These are phyloP conservation scores for Sparus aurata DNA, from an alignment of 2,797 vertebrate genomes.

Conservation along the genomic window DNA sequence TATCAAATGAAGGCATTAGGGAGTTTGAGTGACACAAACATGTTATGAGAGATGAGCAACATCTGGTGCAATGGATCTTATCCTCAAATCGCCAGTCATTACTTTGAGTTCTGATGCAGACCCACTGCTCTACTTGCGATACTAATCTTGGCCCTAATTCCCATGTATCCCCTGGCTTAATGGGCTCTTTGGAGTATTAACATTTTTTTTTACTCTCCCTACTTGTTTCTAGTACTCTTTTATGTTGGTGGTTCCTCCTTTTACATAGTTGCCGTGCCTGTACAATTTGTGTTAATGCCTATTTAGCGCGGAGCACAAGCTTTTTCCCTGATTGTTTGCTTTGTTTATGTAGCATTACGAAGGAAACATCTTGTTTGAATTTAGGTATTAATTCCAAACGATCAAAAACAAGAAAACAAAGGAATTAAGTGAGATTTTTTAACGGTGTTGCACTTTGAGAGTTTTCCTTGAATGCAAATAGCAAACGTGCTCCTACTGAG, in stretches of 20 bases:
- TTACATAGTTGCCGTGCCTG: not conserved
- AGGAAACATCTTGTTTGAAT: slow-evolving; percentile 58
- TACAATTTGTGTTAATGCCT: slow-evolving; percentile 24
- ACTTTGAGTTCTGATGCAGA: slow-evolving; percentile 62
- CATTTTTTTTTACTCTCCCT: slow-evolving; percentile 61
- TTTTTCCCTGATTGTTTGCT: slow-evolving; percentile 45
- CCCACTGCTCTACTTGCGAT: slow-evolving; percentile 60
- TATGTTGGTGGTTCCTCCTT: slow-evolving; percentile 32
- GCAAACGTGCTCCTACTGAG: not conserved
- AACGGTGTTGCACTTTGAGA: not conserved
- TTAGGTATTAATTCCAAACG: slow-evolving; percentile 39
- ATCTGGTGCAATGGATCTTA: slow-evolving; percentile 82
- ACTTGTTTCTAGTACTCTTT: slow-evolving; percentile 60
- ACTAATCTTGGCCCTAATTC: slow-evolving; percentile 83
- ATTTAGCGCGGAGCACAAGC: slow-evolving; percentile 24
- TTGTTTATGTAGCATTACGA: slow-evolving; percentile 54
- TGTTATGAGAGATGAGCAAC: slow-evolving; percentile 84
- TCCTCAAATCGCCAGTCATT: slow-evolving; percentile 62
- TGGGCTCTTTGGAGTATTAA: slow-evolving; percentile 83
- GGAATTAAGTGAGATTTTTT: slow-evolving; percentile 41
- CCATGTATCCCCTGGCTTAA: slow-evolving; percentile 77
- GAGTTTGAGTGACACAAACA: slow-evolving; percentile 80
- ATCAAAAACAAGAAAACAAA: slow-evolving; percentile 41
- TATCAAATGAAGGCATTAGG: slow-evolving; percentile 81
- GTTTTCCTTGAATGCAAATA: slow-evolving; percentile 27